phyloP scores from a whole-genome alignment of 1,140 invertebrate species.

The Belonocnema kinseyi region DNA sequence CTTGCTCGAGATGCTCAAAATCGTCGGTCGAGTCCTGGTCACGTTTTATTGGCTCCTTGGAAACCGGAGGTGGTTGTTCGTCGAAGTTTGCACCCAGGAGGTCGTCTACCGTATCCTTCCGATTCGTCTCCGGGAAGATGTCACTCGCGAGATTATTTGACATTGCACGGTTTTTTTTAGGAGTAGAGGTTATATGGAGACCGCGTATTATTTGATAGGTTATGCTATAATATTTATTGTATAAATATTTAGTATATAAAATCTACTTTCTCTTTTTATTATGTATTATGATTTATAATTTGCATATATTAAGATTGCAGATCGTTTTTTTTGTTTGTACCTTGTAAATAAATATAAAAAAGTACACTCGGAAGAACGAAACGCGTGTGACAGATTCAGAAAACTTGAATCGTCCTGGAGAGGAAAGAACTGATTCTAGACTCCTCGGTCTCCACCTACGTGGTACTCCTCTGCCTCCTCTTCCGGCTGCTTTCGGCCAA shows the following conservation, averaged over 20 bases:
- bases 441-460: slow-evolving; percentile 26
- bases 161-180: background rate
- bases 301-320: background rate
- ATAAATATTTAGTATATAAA: too few species aligned
- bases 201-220: too few species aligned
- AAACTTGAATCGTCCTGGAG: background rate
- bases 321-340: background rate
- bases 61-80: slow-evolving; percentile 33
- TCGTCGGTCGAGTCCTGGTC: slow-evolving; percentile 82
- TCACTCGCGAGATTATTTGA: slow-evolving; percentile 14
- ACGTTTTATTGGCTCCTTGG: slow-evolving; percentile 41
- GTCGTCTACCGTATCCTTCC: slow-evolving; percentile 37
- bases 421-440: slow-evolving; percentile 8
- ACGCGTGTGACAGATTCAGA: slow-evolving; percentile 3
- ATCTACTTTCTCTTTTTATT: background rate
- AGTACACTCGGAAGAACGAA: background rate
- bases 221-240: too few species aligned
- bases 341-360: background rate
- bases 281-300: background rate
- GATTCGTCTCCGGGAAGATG: background rate
- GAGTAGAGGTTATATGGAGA: too few species aligned
- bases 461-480: slow-evolving; percentile 22
- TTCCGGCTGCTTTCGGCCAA: slow-evolving; percentile 23
- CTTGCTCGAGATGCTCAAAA: slow-evolving; percentile 82
- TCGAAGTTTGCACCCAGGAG: slow-evolving; percentile 40